Base-by-base conservation (phyloP, 2,797 vertebrate species). In the Brachymystax lenok region DNA sequence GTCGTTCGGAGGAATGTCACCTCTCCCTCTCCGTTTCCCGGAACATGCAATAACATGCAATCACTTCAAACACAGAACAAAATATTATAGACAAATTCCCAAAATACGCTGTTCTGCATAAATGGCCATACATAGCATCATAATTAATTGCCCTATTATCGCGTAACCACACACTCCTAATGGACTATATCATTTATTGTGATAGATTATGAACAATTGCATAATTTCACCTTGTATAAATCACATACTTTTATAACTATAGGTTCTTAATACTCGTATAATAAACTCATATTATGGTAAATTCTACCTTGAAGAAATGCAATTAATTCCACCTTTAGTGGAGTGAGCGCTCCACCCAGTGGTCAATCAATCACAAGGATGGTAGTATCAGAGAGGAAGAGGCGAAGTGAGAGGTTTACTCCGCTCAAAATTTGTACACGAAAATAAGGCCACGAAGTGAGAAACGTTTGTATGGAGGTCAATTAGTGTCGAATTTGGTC, bases 21-120 rank as follows among this genome's bases (percentile, higher is more conserved):
- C 70, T 70, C 73, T 28, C 19, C 16, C 24, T 10, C 40, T 52
- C 4, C n/a, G 2, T 8, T 40, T 59, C 77, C 0, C 30, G 7
- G 51, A 77, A 89, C 85, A 79, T 51, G 89, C 89, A 91, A 88
- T 66, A 84, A 27, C 8, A 1, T n/a, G 87, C 19, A 86, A 90
- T 61, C 3, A 54, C 84, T 87, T 79, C 81, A 66, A 5, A 16
- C 0, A 12, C 8, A 17, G 24, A 30, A 24, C 24, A 71, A n/a
- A 16, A 2, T 21, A 16, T 54, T 40, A 2, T 4, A 12, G 40
- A 16, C 0, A 5, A 17, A 7, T n/a, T n/a, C 17, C 19, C 19
- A 46, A 35, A 21, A 40, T 1, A 40, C 68, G 17, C 10, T 19
- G 19, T 19, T 19, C 5, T 69, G 33, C 17, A 35, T 40, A 46